Percentiles rank a stretch among this genome's conserved stretches.
phyloP scores from a whole-genome alignment of 2,797 vertebrate genomes.

The Platyrinchus mystaceus region DNA sequence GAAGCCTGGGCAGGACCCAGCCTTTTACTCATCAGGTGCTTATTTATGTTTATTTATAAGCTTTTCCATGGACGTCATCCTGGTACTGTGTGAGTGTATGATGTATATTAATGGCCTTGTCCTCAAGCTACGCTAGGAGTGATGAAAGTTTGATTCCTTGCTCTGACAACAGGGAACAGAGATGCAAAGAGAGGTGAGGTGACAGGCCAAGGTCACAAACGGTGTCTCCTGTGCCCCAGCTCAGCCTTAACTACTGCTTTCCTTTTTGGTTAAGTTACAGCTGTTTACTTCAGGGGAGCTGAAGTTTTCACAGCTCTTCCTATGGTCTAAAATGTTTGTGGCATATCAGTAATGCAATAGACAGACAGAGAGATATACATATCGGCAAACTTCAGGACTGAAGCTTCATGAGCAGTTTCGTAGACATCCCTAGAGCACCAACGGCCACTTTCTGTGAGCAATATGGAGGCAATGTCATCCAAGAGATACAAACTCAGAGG shows the following conservation, averaged over 20 bases:
- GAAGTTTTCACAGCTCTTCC: neutral
- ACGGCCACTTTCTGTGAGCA: neutral
- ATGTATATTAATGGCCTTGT: conserved; percentile 67
- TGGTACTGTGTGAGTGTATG: conserved; percentile 19
- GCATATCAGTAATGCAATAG: neutral
- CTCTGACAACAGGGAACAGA: neutral
- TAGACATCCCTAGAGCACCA: neutral
- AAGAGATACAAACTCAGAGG: neutral
- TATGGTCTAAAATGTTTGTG: neutral
- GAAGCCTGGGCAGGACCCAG: conserved; percentile 59
- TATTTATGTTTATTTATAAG: conserved; percentile 73
- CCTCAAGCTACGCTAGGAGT: conserved; percentile 11
- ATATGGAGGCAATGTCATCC: neutral
- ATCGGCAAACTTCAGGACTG: neutral
- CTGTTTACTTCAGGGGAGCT: neutral
- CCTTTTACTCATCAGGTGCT: conserved; percentile 46
- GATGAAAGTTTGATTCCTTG: neutral
- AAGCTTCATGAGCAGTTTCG: neutral
- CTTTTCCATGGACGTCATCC: conserved; percentile 51
- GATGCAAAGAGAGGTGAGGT: neutral
- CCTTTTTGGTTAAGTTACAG: neutral
- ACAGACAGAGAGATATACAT: neutral
- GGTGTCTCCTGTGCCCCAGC: neutral
- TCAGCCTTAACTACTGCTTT: neutral
- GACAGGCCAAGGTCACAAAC: neutral